phyloP scores from a whole-genome alignment of 2,113 vertebrate species.

The Numenius arquata region DNA sequence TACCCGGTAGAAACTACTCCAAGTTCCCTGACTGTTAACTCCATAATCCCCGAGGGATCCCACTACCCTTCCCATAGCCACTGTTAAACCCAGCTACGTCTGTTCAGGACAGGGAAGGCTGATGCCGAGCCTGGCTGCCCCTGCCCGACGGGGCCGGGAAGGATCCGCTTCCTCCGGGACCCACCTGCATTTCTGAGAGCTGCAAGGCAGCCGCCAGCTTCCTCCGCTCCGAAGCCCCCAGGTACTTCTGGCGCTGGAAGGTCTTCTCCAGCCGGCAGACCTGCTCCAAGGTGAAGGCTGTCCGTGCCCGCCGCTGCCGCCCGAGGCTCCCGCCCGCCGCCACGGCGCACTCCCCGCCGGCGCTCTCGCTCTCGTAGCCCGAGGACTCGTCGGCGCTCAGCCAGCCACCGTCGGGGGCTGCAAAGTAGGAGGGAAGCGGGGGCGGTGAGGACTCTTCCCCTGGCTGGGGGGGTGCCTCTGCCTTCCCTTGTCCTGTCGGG shows the following conservation, averaged over 20 bases:
- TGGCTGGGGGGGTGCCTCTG: fast-evolving
- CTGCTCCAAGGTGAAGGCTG: constrained; percentile 81
- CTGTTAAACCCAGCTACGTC: fast-evolving
- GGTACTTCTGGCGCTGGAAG: constrained; percentile 80
- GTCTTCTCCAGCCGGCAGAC: constrained; percentile 78
- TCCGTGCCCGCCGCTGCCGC: constrained; percentile 68
- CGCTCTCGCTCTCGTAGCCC: constrained; percentile 49
- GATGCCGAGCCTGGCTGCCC: no score
- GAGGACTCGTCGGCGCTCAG: constrained; percentile 29
- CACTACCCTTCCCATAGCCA: no score
- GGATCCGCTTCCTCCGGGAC: background rate
- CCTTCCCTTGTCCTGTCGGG: background rate
- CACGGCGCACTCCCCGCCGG: background rate
- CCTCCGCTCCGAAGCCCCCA: constrained; percentile 75
- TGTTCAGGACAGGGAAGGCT: fast-evolving
- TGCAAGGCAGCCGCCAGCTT: constrained; percentile 75
- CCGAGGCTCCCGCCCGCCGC: background rate
- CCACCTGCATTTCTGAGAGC: constrained; percentile 83
- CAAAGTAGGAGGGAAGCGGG: no score
- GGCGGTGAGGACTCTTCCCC: background rate
- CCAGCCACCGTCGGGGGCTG: background rate
- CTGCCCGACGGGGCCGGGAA: no score
- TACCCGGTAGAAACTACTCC: background rate
- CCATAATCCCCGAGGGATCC: background rate
- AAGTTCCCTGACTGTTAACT: background rate